Percentiles rank a stretch among this genome's conserved stretches.
These are phyloP conservation scores for Pelodytes ibericus DNA, from an alignment of 2,797 vertebrate genomes.

Conservation along the genomic window DNA sequence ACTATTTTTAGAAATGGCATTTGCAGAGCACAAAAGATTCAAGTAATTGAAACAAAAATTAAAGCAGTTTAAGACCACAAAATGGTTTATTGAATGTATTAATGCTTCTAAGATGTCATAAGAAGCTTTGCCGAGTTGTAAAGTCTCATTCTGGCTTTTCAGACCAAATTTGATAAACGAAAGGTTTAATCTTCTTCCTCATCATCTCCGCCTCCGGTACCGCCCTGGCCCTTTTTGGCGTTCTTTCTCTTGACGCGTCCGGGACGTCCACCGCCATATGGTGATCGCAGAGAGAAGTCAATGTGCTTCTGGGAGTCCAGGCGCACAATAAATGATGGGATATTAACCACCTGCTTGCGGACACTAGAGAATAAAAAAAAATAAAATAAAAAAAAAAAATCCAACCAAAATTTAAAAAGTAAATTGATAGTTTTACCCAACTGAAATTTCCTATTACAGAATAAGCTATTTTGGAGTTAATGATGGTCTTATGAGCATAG, in stretches of 20 bases:
- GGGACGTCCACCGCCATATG: conserved; percentile 88
- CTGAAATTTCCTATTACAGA: too few species aligned
- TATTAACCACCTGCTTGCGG: conserved; percentile 94
- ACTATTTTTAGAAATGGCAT: too few species aligned
- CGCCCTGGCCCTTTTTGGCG: conserved; percentile 91
- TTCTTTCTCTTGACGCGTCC: conserved; percentile 95
- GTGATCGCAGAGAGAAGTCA: conserved; percentile 92
- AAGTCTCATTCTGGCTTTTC: background rate
- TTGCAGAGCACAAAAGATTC: too few species aligned
- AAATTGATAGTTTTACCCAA: too few species aligned
- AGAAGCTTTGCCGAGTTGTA: background rate
- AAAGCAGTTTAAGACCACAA: too few species aligned
- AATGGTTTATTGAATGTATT: conserved; percentile 2
- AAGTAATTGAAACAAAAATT: too few species aligned
- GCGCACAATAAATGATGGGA: conserved; percentile 92
- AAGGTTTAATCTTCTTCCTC: conserved; percentile 87
- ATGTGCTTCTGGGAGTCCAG: conserved; percentile 97
- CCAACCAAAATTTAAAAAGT: too few species aligned
- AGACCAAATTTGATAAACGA: background rate
- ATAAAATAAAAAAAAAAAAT: background rate
- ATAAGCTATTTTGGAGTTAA: too few species aligned
- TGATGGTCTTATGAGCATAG: too few species aligned
- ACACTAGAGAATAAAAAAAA: conserved; percentile 70
- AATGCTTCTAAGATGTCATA: background rate
- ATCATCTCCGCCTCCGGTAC: conserved; percentile 84